phyloP scores from a whole-genome alignment of 2,797 vertebrate genomes.

The Falco rusticolus region DNA sequence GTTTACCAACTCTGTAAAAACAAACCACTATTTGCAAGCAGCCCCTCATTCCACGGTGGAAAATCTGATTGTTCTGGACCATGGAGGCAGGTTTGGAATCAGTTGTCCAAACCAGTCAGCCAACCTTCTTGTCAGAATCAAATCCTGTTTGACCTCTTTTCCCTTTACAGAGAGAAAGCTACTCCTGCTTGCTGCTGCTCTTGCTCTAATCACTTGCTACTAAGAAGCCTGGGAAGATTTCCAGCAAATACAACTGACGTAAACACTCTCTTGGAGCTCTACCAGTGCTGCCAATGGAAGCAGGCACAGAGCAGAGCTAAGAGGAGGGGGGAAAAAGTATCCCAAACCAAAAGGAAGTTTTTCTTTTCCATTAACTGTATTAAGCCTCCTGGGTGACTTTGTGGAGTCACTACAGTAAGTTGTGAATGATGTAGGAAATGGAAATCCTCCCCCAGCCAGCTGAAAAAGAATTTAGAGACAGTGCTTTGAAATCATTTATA shows the following conservation, averaged over 20 bases:
- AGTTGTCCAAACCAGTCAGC: background rate
- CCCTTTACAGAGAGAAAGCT: background rate
- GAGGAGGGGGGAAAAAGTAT: background rate
- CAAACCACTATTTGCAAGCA: background rate
- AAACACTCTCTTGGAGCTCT: background rate
- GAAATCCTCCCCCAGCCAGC: slow-evolving; percentile 12
- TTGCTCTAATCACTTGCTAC: background rate
- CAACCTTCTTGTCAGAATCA: background rate
- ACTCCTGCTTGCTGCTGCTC: background rate
- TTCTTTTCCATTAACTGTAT: slow-evolving; percentile 1
- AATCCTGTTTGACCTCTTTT: background rate
- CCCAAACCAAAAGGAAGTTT: background rate
- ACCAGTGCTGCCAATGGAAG: background rate
- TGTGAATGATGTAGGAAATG: slow-evolving; percentile 27
- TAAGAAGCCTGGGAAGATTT: background rate
- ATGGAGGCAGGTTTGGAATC: background rate
- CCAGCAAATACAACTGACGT: background rate
- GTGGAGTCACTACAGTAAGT: background rate
- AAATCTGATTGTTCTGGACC: background rate
- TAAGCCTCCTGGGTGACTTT: background rate
- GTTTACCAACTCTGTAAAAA: background rate
- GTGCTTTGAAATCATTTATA: background rate
- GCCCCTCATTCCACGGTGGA: rapidly evolving
- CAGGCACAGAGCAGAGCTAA: background rate
- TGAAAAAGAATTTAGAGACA: background rate